A percentile compares a stretch with the other conserved stretches of the same genome.
These are phyloP conservation scores for Hybognathus amarus DNA, from an alignment of 2,797 vertebrate genomes.

Conservation along the genomic window DNA sequence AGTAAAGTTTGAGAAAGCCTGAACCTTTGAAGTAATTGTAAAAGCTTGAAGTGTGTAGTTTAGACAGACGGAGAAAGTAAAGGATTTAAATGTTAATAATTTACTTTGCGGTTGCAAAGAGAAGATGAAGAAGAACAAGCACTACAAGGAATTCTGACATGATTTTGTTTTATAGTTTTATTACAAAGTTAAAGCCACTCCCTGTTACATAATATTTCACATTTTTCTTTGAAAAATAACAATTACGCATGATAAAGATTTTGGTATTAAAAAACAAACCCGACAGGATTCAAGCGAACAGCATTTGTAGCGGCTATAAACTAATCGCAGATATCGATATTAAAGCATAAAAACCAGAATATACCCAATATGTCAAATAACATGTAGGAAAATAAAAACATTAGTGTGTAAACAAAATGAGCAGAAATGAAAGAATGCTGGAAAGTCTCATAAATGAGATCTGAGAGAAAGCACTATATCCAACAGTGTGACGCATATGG, in stretches of 20 bases:
- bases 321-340: neutral
- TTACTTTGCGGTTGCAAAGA: neutral
- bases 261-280: conserved; percentile 42
- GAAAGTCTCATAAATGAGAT: neutral
- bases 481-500: neutral
- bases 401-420: neutral
- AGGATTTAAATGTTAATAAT: no score
- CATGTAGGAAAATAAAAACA: neutral
- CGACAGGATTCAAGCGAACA: neutral
- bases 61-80: neutral
- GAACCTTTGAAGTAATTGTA: no score
- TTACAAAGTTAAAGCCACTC: conserved; percentile 68
- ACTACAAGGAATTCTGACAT: neutral
- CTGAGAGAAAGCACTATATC: neutral
- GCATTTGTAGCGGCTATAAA: conserved; percentile 37
- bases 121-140: neutral
- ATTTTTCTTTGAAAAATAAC: conserved; percentile 61
- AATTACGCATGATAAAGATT: conserved; percentile 36
- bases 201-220: conserved; percentile 63
- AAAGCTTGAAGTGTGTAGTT: neutral
- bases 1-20: no score
- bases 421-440: conserved; percentile 3
- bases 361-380: neutral
- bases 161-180: conserved; percentile 57
- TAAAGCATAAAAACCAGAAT: neutral